These are phyloP conservation scores for Silvanus unidentatus DNA, from an alignment of 2,888 invertebrate species.

Conservation along the genomic window DNA sequence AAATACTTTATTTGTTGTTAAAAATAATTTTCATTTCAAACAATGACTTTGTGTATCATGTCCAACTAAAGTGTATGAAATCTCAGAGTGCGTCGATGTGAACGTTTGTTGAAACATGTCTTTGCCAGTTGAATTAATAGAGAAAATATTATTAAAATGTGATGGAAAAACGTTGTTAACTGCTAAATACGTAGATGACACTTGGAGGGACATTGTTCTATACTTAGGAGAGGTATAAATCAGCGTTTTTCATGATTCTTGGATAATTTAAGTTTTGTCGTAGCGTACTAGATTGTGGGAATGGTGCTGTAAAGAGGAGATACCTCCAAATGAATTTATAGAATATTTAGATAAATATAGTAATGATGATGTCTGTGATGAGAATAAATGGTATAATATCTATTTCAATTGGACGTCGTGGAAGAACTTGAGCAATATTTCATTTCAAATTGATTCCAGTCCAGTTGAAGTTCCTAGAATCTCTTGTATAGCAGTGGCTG, in stretches of 20 bases:
- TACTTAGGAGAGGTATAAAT: conserved; percentile 36
- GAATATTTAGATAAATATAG: conserved; percentile 37
- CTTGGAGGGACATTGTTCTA: conserved; percentile 34
- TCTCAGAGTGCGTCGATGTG: no score
- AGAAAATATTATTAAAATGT: conserved; percentile 38
- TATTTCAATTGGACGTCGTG: conserved; percentile 41
- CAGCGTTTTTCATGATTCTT: no score
- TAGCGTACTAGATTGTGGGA: conserved; percentile 41
- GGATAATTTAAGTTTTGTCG: no score
- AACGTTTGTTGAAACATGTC: conserved; percentile 20
- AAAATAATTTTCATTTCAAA: no score
- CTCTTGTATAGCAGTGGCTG: conserved; percentile 39
- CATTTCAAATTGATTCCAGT: conserved; percentile 33
- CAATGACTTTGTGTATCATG: no score
- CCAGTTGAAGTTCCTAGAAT: conserved; percentile 38
- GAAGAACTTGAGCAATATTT: conserved; percentile 34
- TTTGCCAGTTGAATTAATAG: conserved; percentile 41
- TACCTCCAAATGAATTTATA: conserved; percentile 37
- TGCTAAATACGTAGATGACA: conserved; percentile 32
- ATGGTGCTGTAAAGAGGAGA: conserved; percentile 40
- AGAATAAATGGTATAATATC: conserved; percentile 37
- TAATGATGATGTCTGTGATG: conserved; percentile 22
- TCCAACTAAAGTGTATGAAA: no score
- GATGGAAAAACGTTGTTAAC: conserved; percentile 40
- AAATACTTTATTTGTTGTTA: no score